Evolutionary conservation across 92 coral and sea anemone species (phyloP), one percentile per base, ranked within the genome.

Genomic region (Isaurus tuberculatus): DNA sequence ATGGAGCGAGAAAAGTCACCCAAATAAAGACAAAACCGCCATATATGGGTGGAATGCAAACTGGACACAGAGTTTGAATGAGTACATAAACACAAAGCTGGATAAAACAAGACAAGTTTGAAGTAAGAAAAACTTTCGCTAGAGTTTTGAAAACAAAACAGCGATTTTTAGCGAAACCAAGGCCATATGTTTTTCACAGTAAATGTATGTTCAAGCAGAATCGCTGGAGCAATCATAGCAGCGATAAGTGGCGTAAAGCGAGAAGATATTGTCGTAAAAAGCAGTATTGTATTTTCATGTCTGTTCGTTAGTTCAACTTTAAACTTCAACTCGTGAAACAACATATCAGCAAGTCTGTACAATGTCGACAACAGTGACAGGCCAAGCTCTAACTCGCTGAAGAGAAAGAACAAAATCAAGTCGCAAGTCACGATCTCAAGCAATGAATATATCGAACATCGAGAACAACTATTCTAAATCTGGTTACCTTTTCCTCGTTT

Each of bases 21-120:
- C 99, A 94, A 94, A 97, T 87, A 94, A 90, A 94, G 99, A 90
- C 97, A 97, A 87, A 72, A 90, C 86, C 84, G 94, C 99, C 99
- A 88, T 97, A 97, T 97, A 92, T 97, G 99, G 99, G 89, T 87
- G 96, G 92, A 91, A 92, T 86, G 95, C 86, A 79, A 79, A 97
- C 93, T 88, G 91, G 92, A 95, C 88, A 84, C 99, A 88, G 92
- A 92, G 92, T 97, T 94, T 92, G 93, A 97, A 96, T 88, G 80
- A 58, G 51, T 17, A 79, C 73, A 36, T 27, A 60, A 65, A 86
- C 83, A 72, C 55, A 67, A 51, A 68, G 68, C 30, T 34, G 16
- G 29, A 60, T 25, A 66, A 37, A 65, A 65, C 75, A 34, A 42
- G 23, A 42, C 46, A 74, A 67, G 34, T 34, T 43, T 60, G 82